Conservation (phyloP, 2,888 invertebrate genomes). For the Ptychoptera contaminata region DNA sequence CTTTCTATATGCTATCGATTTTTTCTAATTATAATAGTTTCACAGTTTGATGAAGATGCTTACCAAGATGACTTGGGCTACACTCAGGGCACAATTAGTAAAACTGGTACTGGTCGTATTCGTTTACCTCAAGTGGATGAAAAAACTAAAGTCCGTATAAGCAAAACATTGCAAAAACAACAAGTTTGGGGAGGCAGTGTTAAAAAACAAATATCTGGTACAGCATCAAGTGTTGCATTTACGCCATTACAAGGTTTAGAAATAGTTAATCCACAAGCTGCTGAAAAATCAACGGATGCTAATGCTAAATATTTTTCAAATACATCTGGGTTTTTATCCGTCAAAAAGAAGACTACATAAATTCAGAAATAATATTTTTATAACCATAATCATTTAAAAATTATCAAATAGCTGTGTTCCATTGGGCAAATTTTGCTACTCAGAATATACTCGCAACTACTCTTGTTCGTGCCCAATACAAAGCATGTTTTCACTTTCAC, state of each 20-base stretch:
- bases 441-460: no score
- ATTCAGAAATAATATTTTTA: no score
- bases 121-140: conserved; percentile 92
- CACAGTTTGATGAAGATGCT: conserved; percentile 94
- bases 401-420: no score
- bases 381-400: no score
- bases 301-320: conserved; percentile 95
- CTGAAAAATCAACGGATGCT: conserved; percentile 74
- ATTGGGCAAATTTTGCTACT: no score
- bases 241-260: conserved; percentile 96
- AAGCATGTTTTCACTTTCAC: no score
- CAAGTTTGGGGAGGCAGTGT: conserved; percentile 87
- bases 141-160: conserved; percentile 97
- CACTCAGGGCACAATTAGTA: conserved; percentile 89
- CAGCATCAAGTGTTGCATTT: conserved; percentile 96
- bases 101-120: conserved; percentile 82
- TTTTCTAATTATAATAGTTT: conserved; percentile 10
- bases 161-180: conserved; percentile 91
- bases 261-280: conserved; percentile 97
- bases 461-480: no score
- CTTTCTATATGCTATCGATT: neutral
- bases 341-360: conserved; percentile 29
- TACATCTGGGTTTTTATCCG: conserved; percentile 74
- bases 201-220: conserved; percentile 89
- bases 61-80: conserved; percentile 98